These are phyloP conservation scores for Beris morrisii DNA, from an alignment of 2,888 invertebrate genomes.

Conservation along the genomic window DNA sequence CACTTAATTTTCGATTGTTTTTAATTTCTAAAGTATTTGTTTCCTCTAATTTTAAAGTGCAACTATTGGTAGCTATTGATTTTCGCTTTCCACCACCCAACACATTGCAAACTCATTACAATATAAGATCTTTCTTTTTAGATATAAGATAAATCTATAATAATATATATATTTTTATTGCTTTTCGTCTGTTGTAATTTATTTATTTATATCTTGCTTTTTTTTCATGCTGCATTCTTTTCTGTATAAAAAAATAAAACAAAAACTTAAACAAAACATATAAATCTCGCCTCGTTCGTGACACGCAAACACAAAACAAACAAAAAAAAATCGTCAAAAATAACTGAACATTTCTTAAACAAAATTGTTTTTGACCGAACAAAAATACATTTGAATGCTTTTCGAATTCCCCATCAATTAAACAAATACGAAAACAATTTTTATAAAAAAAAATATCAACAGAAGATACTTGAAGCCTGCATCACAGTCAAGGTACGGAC, in stretches of 20 bases:
- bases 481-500: slow-evolving; percentile 88
- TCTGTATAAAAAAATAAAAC: slow-evolving; percentile 23
- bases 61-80: too few relatives aligned
- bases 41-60: too few relatives aligned
- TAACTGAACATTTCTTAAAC: slow-evolving; percentile 8
- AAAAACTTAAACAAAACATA: slow-evolving; percentile 9
- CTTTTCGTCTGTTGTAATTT: slow-evolving; percentile 27
- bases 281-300: neutral
- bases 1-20: too few relatives aligned
- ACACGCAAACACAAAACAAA: neutral
- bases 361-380: neutral
- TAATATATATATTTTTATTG: neutral
- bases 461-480: slow-evolving; percentile 95
- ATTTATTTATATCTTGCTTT: slow-evolving; percentile 38
- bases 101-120: neutral
- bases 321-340: neutral
- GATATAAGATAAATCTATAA: slow-evolving; percentile 1
- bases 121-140: slow-evolving; percentile 2
- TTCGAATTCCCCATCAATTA: slow-evolving; percentile 37
- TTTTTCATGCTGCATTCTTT: slow-evolving; percentile 39
- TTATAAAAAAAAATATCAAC: slow-evolving; percentile 59
- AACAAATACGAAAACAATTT: slow-evolving; percentile 37
- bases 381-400: slow-evolving; percentile 17
- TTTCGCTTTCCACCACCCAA: too few relatives aligned
- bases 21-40: too few relatives aligned